Percentiles rank a stretch among this genome's conserved stretches.
phyloP scores from a whole-genome alignment of 2,888 invertebrate species.

The Pachymerium ferrugineum region DNA sequence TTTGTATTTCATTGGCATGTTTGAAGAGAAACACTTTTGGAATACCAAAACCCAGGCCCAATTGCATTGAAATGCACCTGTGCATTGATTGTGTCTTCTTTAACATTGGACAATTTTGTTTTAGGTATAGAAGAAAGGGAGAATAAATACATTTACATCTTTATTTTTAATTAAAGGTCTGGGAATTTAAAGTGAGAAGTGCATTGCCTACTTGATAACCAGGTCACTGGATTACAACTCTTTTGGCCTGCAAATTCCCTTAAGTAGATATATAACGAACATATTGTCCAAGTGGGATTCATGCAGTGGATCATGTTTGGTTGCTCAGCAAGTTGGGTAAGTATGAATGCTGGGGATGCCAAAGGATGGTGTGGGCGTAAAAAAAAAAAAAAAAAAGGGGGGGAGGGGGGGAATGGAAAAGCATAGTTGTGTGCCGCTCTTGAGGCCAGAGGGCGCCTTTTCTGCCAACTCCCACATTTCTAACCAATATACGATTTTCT shows the following conservation, averaged over 20 bases:
- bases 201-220: slow-evolving; percentile 17
- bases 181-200: slow-evolving; percentile 3
- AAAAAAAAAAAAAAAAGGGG: too few species aligned
- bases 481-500: slow-evolving; percentile 23
- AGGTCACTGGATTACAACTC: slow-evolving; percentile 19
- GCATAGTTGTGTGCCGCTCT: neutral
- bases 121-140: neutral
- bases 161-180: slow-evolving; percentile 12
- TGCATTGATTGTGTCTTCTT: slow-evolving; percentile 23
- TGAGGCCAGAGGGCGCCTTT: slow-evolving; percentile 15
- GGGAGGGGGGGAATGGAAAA: neutral
- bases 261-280: slow-evolving; percentile 24
- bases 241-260: slow-evolving; percentile 27
- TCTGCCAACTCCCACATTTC: neutral
- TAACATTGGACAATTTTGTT: neutral
- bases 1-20: slow-evolving; percentile 17
- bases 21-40: neutral
- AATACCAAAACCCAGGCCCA: slow-evolving; percentile 12
- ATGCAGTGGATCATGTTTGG: slow-evolving; percentile 14
- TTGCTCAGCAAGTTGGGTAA: slow-evolving; percentile 4
- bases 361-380: neutral
- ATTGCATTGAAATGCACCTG: slow-evolving; percentile 27
- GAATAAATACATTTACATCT: slow-evolving; percentile 7
- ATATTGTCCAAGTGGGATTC: slow-evolving; percentile 27
- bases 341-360: neutral